phyloP scores from a whole-genome alignment of 2,888 invertebrate genomes.

The Conomelus anceps region DNA sequence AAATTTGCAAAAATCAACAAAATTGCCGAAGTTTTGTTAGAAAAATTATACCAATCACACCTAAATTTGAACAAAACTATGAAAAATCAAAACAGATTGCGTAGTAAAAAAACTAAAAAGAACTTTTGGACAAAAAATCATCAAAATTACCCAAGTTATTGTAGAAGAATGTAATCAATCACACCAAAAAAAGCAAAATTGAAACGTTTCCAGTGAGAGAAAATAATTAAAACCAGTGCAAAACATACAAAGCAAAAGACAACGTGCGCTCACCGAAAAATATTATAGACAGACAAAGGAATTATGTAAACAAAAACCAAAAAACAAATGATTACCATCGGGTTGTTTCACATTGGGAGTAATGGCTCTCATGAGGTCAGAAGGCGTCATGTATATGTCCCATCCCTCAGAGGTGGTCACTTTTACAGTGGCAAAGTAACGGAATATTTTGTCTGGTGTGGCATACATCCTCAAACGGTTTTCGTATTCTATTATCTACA shows the following conservation, averaged over 20 bases:
- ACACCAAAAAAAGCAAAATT: not conserved
- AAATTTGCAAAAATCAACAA: too few species aligned
- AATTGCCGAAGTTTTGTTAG: too few species aligned
- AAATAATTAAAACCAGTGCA: not conserved
- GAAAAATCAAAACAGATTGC: too few species aligned
- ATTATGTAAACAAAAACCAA: not conserved
- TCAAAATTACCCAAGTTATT: too few species aligned
- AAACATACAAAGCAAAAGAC: not conserved
- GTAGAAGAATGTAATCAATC: not conserved
- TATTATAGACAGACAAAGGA: not conserved
- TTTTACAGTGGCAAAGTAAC: slow-evolving; percentile 95
- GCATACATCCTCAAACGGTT: slow-evolving; percentile 91
- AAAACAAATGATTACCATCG: slow-evolving; percentile 62
- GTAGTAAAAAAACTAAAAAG: too few species aligned
- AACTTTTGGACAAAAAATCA: too few species aligned
- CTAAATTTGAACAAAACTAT: too few species aligned
- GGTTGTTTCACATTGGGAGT: slow-evolving; percentile 96
- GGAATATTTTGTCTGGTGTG: slow-evolving; percentile 98
- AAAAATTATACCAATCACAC: too few species aligned
- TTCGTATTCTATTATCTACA: slow-evolving; percentile 95
- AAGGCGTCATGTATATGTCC: slow-evolving; percentile 93
- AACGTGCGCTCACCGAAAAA: not conserved
- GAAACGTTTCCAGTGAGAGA: not conserved
- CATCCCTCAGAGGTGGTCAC: slow-evolving; percentile 57
- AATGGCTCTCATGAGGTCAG: slow-evolving; percentile 93